Percentiles rank a stretch among this genome's conserved stretches.
Conservation (phyloP, 2,113 vertebrate species). For the Gallinago jamesoni region DNA sequence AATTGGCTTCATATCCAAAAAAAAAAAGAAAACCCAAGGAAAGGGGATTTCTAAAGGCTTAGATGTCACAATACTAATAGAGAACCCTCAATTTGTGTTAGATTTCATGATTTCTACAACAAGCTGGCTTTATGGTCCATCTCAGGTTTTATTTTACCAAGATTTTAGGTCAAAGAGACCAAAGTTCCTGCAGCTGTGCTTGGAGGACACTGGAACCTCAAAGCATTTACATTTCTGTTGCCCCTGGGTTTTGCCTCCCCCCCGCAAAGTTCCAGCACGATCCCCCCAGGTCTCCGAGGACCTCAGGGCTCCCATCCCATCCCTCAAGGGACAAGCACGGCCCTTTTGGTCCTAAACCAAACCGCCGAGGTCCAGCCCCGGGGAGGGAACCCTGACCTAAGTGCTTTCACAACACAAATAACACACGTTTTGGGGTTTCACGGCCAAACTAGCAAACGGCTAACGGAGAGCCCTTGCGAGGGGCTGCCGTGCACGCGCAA, state of each 20-base stretch:
- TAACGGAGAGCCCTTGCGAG: neutral
- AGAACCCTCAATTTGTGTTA: too few species aligned
- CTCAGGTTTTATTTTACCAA: neutral
- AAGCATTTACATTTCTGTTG: too few species aligned
- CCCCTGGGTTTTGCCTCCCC: neutral
- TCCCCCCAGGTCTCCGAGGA: rapidly evolving
- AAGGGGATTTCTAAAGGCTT: neutral
- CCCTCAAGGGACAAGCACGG: neutral
- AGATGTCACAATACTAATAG: neutral
- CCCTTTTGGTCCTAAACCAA: neutral
- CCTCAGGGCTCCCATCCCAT: rapidly evolving
- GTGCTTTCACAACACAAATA: neutral
- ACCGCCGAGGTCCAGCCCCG: rapidly evolving
- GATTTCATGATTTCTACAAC: too few species aligned
- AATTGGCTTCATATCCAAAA: neutral
- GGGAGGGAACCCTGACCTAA: neutral
- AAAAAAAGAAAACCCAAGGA: neutral
- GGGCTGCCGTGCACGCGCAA: neutral
- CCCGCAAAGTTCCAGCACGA: neutral
- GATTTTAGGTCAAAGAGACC: neutral
- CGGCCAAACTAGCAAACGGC: neutral
- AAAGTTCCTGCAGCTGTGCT: neutral
- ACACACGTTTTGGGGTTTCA: neutral
- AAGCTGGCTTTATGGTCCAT: rapidly evolving
- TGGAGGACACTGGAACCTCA: neutral